phyloP scores from a whole-genome alignment of 2,113 vertebrate species.

The Conger conger region DNA sequence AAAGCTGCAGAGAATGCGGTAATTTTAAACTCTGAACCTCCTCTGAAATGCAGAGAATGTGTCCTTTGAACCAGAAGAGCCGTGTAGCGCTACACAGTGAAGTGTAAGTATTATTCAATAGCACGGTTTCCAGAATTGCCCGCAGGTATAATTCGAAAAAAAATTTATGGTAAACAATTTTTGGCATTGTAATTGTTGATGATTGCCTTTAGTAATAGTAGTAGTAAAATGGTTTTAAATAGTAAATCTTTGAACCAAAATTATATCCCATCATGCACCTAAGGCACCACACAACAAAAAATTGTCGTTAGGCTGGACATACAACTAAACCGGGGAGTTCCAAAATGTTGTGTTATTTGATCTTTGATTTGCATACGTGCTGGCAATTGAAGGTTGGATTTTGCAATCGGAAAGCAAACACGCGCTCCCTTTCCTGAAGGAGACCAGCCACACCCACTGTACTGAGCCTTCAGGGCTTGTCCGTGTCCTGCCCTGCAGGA shows the following conservation, averaged over 20 bases:
- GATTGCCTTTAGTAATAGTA: not conserved
- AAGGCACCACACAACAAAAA: not conserved
- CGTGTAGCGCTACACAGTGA: not conserved
- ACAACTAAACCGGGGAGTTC: not conserved
- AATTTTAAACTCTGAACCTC: conserved; percentile 41
- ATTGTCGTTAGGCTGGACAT: not conserved
- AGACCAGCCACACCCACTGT: not conserved
- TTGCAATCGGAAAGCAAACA: not conserved
- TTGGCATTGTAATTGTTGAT: not conserved
- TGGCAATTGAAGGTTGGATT: not conserved
- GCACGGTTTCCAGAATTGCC: not conserved
- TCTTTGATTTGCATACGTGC: not conserved
- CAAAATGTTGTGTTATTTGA: not conserved
- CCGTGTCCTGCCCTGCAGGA: not conserved
- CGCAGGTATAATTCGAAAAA: not conserved
- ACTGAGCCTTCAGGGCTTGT: not conserved
- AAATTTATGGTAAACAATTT: not conserved
- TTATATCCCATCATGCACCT: not conserved
- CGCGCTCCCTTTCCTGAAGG: not conserved
- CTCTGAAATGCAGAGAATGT: conserved; percentile 28
- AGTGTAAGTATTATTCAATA: not conserved
- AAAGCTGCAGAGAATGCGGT: conserved; percentile 49
- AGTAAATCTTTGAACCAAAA: not conserved
- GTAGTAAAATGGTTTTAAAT: not conserved
- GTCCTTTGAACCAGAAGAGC: not conserved